Evolutionary conservation across 1,140 invertebrate species (phyloP), one percentile per base, ranked within the genome.

Genomic region (Subanguina moxae): DNA sequence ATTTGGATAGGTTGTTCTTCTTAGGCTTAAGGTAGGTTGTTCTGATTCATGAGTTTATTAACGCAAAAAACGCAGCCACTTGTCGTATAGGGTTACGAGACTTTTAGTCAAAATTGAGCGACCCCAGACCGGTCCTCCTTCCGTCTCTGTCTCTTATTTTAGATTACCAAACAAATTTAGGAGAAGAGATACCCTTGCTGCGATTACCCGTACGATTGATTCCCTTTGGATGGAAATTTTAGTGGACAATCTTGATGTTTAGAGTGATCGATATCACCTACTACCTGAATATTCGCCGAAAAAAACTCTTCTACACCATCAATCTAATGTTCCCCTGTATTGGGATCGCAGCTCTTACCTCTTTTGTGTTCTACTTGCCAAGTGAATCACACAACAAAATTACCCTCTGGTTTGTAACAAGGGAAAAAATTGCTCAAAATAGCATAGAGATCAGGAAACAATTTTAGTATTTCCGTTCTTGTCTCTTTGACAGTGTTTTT

Each of bases 251-350:
- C 1, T 43, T 23, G 19, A n/a, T 66, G 17, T 84, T 45, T 77
- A 83, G 90, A 92, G 84, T 90, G 80, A 89, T 94, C 66, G 93
- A 96, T 84, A 95, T 96, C 75, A 94, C 92, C 0, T 96, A 95
- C 84, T 93, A 92, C 84, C 94, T 99, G 59, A 93, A 92, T 21
- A 94, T 98, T 70, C 86, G 95, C 62, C 87, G 95, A 56, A 99
- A 98, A 84, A 97, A 95, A 1, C 86, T 98, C 9, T 98, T 97
- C 86, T 98, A 97, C 85, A 97, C 94, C 1, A 93, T 98, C 71
- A 98, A 82, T 43, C 61, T 82, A 27, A 82, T 82, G 57, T 76
- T 73, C 42, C 80, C 80, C 9, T 82, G 80, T 48, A 72, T 78
- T n/a, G 67, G 64, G 21, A 68, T 80, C 8, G 96, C 94, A 65